Conservation (phyloP, 2,113 vertebrate genomes). For the Rana temporaria region DNA sequence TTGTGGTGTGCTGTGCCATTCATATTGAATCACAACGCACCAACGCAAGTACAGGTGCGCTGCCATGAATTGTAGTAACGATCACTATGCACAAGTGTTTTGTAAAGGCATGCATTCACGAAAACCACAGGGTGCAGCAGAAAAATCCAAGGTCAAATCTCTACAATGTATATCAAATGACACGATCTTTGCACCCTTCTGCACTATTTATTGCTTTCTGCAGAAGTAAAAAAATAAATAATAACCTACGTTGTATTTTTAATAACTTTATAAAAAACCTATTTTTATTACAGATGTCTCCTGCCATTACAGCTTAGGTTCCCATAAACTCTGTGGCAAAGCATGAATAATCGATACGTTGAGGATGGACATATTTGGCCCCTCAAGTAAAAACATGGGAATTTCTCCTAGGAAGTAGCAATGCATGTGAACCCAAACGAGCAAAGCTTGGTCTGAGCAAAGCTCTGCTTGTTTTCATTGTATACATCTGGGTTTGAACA, state of each 20-base stretch:
- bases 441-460: conserved; percentile 33
- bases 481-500: conserved; percentile 34
- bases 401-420: conserved; percentile 31
- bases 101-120: not conserved
- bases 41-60: too few species aligned
- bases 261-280: not conserved
- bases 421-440: conserved; percentile 22
- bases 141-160: too few species aligned
- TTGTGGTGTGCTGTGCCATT: too few species aligned
- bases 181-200: not conserved
- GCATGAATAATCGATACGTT: conserved; percentile 49
- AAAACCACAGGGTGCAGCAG: not conserved
- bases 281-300: not conserved
- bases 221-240: too few species aligned
- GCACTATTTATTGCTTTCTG: not conserved
- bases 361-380: conserved; percentile 19
- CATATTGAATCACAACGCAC: too few species aligned
- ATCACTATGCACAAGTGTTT: too few species aligned
- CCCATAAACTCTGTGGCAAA: conserved; percentile 28
- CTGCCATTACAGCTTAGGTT: conserved; percentile 12
- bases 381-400: conserved; percentile 43
- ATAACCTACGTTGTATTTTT: not conserved
- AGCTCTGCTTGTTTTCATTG: conserved; percentile 21
- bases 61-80: too few species aligned
- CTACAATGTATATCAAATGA: not conserved